Base-by-base conservation (phyloP, 1,140 invertebrate species). In the Megalopta genalis region DNA sequence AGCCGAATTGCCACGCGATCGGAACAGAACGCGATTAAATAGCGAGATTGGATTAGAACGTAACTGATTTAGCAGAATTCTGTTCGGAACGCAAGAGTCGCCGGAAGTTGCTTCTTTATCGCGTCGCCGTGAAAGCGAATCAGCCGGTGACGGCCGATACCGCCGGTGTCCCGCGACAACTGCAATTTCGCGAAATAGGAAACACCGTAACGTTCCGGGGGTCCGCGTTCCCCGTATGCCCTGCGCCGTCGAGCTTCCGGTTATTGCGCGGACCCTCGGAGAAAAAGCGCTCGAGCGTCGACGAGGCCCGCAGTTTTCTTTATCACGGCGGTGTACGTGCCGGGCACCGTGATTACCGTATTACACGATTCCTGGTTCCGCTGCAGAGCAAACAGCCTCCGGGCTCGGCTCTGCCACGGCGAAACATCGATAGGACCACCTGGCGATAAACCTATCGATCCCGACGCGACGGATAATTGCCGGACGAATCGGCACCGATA, bases 341-440 rank as follows among this genome's bases (percentile, higher is more conserved):
- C 37, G 60, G 7, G 76, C 49, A 78, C 27, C 21, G 49, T 21
- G 76, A 78, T 78, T 78, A 78, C 76, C 60, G 69, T 57, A 78
- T 78, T 78, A 78, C 76, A 62, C 39, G 27, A 46, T 25, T 14
- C 14, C 25, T 7, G 37, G 25, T 37, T 32, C 2, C 2, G 52
- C n/a, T n/a, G n/a, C 68, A 16, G 60, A 16, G 68, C 60, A 78
- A 42, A 72, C 49, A 63, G 16, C 46, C 32, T n/a, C n/a, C n/a
- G n/a, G n/a, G n/a, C n/a, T 37, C 18, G 27, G 66, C 18, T 0
- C 21, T 27, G 23, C 4, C 10, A 23, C 67, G 16, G 52, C 70
- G 75, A 76, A 76, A 60, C 74, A 70, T 70, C 32, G 39, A 77
- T 62, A 66, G 60, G 57, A 14, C 18, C 16, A 62, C 16, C 39